Evolutionary conservation across 2,113 vertebrate genomes (phyloP), one percentile per base, ranked within the genome.

Genomic region (Charadrius vociferus): DNA sequence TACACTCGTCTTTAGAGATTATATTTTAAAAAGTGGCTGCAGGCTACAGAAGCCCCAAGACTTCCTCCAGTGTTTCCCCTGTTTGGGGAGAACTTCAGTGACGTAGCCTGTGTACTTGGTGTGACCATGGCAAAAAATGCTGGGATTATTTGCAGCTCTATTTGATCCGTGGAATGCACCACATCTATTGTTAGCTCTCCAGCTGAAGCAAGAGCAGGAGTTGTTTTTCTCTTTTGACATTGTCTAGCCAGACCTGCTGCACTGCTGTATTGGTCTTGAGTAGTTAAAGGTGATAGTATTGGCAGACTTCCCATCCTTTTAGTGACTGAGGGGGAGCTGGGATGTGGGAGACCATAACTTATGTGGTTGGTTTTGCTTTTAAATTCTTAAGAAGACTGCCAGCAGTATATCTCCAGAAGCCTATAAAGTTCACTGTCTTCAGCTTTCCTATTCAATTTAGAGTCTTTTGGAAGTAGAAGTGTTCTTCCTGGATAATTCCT

Each of bases 61-160:
- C 27, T 62, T 75, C 9, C 17, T 39, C 4, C 21, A n/a, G 66
- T 27, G 21, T 75, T 78, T 58, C 20, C 41, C 13, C 29, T 17
- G 34, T 74, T 45, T 86, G 73, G 83, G 83, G 83, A 84, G 39
- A 65, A 50, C 53, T 78, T 94, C 27, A 73, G 56, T 75, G 86
- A 63, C 56, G 32, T 5, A 72, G 82, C 58, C 67, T 67, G n/a
- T 36, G 55, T 58, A 7, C 43, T 89, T 59, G 0, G 1, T 89
- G 80, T 95, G 93, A 84, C 80, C 27, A 3, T 14, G 68, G 68
- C 1, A 8, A 87, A 96, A 95, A 91, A 93, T 45, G 86, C 83
- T 86, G 56, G 91, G 86, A 78, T 96, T 81, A 81, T 96, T 91
- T 96, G 89, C 96, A 96, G 96, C 95, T 96, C 95, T 86, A 0